Evolutionary conservation across 2,113 vertebrate genomes (phyloP), one percentile per base, ranked within the genome.

Genomic region (Taurulus bubalis): DNA sequence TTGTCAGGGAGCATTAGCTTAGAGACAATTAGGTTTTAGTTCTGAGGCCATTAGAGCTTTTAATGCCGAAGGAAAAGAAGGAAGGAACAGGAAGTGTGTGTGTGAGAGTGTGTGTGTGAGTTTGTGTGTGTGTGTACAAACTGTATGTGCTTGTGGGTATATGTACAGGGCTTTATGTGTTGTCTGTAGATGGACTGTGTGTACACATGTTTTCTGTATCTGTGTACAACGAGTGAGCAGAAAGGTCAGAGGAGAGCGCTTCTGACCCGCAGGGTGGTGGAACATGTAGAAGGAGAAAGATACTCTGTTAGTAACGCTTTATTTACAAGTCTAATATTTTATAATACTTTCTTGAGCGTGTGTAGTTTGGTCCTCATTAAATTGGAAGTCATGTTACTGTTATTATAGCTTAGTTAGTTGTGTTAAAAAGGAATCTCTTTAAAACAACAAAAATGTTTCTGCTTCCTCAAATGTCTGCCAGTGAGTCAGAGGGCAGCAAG

Each of bases 1-100:
- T 84, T 78, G 77, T 89, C 75, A 82, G 59, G 72, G 86, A 83
- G 75, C 81, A 89, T 83, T 59, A 83, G 85, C 76, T 80, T 3
- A 56, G 56, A 83, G 64, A 83, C 69, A 79, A 84, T 89, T 77
- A 73, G 71, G 75, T 82, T 87, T 85, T 73, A 78, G 8, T 40
- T 49, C 26, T 53, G 82, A 72, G 73, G 65, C 71, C 75, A 85
- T 90, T 80, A 80, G 56, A 30, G 77, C 76, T 80, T 67, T 82
- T 77, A 83, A 83, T 87, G 60, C 72, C 15, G 51, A 59, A 40
- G 62, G 63, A 69, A 15, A 83, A 53, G 56, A 72, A 42, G 74
- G 49, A 65, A 80, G 68, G 71, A 59, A 45, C 53, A 16, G 47
- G 14, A 71, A 58, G n/a, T 38, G 45, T 20, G 6, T 22, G 51